Evolutionary conservation across 2,797 vertebrate species (phyloP), one percentile per base, ranked within the genome.

Genomic region (Lacerta agilis): DNA sequence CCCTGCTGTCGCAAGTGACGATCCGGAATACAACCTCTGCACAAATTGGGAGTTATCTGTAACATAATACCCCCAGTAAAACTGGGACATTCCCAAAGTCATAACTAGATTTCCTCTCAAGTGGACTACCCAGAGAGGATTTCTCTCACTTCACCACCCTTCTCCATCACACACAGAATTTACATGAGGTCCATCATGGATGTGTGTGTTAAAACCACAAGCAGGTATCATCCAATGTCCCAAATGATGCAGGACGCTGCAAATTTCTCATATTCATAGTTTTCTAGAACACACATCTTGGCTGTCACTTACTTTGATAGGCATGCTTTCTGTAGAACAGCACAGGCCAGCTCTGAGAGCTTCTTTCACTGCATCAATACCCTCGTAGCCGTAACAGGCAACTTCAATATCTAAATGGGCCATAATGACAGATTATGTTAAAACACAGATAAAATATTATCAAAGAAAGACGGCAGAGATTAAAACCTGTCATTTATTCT

Each of bases 351-450:
- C 98, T 96, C 98, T 97, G 96, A 99, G 95, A 78, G 99, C 98
- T 76, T 99, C 99, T 96, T 99, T 99, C 78, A 99, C 99, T 0
- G 99, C 99, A 95, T 99, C 99, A 13, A 99, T 99, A 73, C 99
- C 99, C 95, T 99, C 99, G 73, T 99, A 99, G 64, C 99, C 99
- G 18, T 99, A 99, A 96, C 99, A 99, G 8, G 99, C 99, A 91
- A 99, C 99, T 93, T 99, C 99, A 91, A 99, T 99, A 95, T 99
- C 99, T 99, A 92, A 36, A 85, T 93, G 27, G 72, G 92, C 92
- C 10, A 88, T 20, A 93, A 91, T 80, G 20, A 84, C 85, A 73
- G 10, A 45, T 89, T 89, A 58, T 25, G 18, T 78, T 69, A 71
- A 77, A 69, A n/a, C 71, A 55, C 61, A 36, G 18, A 38, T 9